Conservation (phyloP, 2,797 vertebrate genomes). For the Rhinophrynus dorsalis region DNA sequence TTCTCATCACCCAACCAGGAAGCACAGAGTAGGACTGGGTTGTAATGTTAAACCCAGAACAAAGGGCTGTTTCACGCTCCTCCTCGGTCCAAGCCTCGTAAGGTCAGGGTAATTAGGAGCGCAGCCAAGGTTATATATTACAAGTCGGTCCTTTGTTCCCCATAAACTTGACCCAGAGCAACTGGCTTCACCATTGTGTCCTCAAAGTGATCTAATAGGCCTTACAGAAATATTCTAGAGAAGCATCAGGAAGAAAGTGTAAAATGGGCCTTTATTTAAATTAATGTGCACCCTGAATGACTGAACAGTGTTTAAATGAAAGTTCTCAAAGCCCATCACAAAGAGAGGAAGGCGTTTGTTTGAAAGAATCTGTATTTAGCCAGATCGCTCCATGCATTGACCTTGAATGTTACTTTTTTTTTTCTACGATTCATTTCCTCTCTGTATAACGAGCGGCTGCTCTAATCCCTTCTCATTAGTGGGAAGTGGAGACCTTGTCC, state of each 20-base stretch:
- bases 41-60: no score
- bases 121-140: slow-evolving; percentile 17
- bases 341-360: slow-evolving; percentile 3
- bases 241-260: background rate
- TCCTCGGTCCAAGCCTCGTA: background rate
- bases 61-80: no score
- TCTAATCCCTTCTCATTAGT: background rate
- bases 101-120: background rate
- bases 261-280: background rate
- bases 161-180: slow-evolving; percentile 1
- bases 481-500: background rate
- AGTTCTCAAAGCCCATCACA: background rate
- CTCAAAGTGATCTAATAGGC: slow-evolving; percentile 14
- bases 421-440: slow-evolving; percentile 29
- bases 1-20: no score
- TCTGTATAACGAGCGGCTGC: background rate
- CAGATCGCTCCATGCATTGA: no score
- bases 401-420: no score
- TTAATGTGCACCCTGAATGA: background rate
- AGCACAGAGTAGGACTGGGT: no score
- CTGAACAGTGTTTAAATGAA: slow-evolving; percentile 1
- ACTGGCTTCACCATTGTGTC: background rate
- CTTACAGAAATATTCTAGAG: background rate
- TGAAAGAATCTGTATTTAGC: no score
- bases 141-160: slow-evolving; percentile 16